A percentile compares a stretch with the other conserved stretches of the same genome.
These are phyloP conservation scores for Patagioenas fasciata DNA, from an alignment of 2,113 vertebrate species.

Conservation along the genomic window DNA sequence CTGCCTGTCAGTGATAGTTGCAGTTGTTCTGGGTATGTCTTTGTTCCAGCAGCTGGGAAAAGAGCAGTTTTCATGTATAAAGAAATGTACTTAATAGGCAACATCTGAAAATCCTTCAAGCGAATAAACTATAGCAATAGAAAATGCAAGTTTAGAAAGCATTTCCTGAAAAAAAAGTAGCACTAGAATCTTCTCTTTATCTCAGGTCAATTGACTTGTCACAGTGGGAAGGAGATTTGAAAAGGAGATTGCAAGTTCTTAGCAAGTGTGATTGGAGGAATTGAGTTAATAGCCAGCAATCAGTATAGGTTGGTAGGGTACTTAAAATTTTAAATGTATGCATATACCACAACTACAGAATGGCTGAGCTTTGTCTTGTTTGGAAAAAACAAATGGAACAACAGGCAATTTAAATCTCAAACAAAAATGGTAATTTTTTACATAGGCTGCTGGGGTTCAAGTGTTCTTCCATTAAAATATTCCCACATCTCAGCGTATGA, in stretches of 20 bases:
- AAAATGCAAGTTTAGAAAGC: conserved; percentile 25
- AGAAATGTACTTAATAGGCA: conserved; percentile 61
- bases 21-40: conserved; percentile 46
- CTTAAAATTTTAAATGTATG: conserved; percentile 39
- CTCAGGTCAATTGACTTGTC: conserved; percentile 52
- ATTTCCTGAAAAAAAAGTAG: conserved; percentile 20
- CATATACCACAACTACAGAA: not conserved
- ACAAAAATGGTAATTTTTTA: not conserved
- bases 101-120: conserved; percentile 43
- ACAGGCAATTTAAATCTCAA: conserved; percentile 23
- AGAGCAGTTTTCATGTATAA: conserved; percentile 43
- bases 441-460: not conserved
- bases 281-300: conserved; percentile 46
- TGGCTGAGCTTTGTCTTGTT: conserved; percentile 38
- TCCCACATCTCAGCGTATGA: not conserved
- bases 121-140: conserved; percentile 30
- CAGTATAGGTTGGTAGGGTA: conserved; percentile 16
- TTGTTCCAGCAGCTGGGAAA: conserved; percentile 70
- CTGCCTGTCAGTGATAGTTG: conserved; percentile 16
- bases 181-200: conserved; percentile 60
- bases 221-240: conserved; percentile 35
- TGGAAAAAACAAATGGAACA: conserved; percentile 14
- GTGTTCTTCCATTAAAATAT: not conserved
- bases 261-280: conserved; percentile 46
- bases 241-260: conserved; percentile 63